Evolutionary conservation across 2,888 invertebrate genomes (phyloP).

Genomic region (Eupeodes latifasciatus): DNA sequence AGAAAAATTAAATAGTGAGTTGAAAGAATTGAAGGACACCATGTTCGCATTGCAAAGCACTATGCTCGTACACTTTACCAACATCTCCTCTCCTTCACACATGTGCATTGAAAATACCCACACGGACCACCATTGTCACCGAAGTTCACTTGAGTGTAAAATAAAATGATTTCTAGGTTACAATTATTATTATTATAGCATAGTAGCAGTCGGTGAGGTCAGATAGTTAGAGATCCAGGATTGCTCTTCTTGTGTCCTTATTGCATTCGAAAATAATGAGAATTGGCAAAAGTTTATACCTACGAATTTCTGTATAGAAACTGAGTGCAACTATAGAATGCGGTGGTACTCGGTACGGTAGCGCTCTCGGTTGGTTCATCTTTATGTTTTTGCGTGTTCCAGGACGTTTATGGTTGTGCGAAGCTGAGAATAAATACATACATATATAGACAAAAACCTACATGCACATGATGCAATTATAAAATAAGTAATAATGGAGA

Average conservation of each 20-base stretch:
- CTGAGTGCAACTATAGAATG: not conserved
- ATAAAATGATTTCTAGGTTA: slow-evolving; percentile 72
- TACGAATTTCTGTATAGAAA: slow-evolving; percentile 50
- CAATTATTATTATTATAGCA: slow-evolving; percentile 37
- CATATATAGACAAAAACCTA: not conserved
- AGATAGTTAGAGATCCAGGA: slow-evolving; percentile 66
- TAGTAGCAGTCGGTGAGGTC: slow-evolving; percentile 37
- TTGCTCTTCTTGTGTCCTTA: slow-evolving; percentile 67
- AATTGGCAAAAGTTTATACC: slow-evolving; percentile 73
- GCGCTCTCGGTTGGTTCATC: slow-evolving; percentile 1
- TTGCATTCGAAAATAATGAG: slow-evolving; percentile 73
- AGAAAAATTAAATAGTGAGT: slow-evolving; percentile 55
- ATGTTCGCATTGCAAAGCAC: slow-evolving; percentile 48
- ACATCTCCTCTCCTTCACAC: not conserved
- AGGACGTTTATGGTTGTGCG: slow-evolving; percentile 55
- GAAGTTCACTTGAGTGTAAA: slow-evolving; percentile 73
- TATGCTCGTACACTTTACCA: not conserved
- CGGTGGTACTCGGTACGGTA: not conserved
- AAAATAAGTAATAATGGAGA: slow-evolving; percentile 67
- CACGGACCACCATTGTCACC: slow-evolving; percentile 4
- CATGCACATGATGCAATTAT: slow-evolving; percentile 59
- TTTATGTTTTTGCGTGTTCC: slow-evolving; percentile 24
- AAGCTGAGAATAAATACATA: slow-evolving; percentile 10
- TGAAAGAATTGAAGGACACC: slow-evolving; percentile 32
- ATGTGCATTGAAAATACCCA: slow-evolving; percentile 8